These are phyloP conservation scores for Tetrao urogallus DNA, from an alignment of 2,113 vertebrate genomes.

Conservation along the genomic window DNA sequence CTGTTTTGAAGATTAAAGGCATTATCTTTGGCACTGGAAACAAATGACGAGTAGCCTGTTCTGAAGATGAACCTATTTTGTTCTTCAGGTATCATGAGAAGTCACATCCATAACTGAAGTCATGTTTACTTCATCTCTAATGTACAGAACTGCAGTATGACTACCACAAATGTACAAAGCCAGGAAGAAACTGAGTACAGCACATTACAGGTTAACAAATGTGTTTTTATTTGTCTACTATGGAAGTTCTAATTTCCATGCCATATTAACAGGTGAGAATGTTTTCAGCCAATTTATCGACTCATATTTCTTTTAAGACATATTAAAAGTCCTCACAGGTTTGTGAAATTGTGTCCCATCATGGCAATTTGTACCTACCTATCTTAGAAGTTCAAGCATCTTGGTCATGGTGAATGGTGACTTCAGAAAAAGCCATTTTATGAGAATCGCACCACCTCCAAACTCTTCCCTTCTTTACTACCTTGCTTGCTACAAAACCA, in stretches of 20 bases:
- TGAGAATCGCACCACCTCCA: neutral
- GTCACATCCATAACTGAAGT: neutral
- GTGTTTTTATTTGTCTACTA: neutral
- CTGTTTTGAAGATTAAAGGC: neutral
- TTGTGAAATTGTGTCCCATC: neutral
- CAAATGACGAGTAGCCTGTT: neutral
- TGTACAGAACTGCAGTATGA: neutral
- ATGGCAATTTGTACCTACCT: neutral
- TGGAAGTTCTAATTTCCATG: neutral
- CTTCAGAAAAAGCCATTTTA: neutral
- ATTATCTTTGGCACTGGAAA: neutral
- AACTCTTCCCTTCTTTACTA: neutral
- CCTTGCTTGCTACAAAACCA: neutral
- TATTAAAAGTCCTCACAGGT: neutral
- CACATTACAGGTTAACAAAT: neutral
- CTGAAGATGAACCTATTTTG: neutral
- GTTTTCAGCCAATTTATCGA: neutral
- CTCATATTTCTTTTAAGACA: neutral
- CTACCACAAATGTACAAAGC: neutral
- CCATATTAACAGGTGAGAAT: neutral
- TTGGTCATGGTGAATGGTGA: rapidly evolving
- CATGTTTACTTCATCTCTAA: neutral
- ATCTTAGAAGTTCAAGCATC: neutral
- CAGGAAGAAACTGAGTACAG: neutral
- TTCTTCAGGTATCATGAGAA: neutral